phyloP scores from a whole-genome alignment of 2,797 vertebrate species.

The Catostomus latipinnis region DNA sequence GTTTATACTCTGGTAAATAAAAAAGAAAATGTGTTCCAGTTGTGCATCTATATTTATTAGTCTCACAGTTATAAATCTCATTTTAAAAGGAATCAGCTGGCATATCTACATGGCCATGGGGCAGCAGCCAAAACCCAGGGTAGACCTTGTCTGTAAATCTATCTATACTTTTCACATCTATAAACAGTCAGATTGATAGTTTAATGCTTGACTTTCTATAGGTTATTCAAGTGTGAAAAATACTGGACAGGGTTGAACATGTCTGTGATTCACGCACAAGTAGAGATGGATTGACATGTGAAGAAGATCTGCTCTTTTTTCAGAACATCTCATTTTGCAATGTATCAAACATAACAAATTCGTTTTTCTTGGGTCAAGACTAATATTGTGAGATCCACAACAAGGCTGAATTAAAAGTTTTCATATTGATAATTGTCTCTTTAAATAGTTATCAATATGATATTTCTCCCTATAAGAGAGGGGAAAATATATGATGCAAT shows the following conservation, averaged over 20 bases:
- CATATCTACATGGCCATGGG: constrained; percentile 41
- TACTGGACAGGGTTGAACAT: not conserved
- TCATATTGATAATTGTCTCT: not conserved
- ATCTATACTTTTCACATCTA: too few species aligned
- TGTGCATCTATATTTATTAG: constrained; percentile 58
- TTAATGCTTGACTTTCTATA: constrained; percentile 37
- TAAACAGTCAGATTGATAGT: not conserved
- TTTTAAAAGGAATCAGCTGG: constrained; percentile 66
- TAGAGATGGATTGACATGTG: constrained; percentile 1
- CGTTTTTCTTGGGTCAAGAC: not conserved
- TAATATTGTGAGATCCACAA: too few species aligned
- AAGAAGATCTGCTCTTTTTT: not conserved
- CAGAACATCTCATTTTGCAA: not conserved
- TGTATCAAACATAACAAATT: not conserved
- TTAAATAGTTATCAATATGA: not conserved
- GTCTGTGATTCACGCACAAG: constrained; percentile 2
- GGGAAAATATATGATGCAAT: not conserved
- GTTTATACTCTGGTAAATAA: constrained; percentile 51
- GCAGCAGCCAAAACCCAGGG: constrained; percentile 39
- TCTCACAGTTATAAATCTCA: constrained; percentile 56
- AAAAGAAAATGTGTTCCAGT: constrained; percentile 51
- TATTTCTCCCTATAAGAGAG: not conserved
- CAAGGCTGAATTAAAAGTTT: too few species aligned
- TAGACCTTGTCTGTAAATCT: constrained; percentile 3
- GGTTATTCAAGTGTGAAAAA: constrained; percentile 19